Base-by-base conservation (phyloP, 2,113 vertebrate species). In the Caranx melampygus region DNA sequence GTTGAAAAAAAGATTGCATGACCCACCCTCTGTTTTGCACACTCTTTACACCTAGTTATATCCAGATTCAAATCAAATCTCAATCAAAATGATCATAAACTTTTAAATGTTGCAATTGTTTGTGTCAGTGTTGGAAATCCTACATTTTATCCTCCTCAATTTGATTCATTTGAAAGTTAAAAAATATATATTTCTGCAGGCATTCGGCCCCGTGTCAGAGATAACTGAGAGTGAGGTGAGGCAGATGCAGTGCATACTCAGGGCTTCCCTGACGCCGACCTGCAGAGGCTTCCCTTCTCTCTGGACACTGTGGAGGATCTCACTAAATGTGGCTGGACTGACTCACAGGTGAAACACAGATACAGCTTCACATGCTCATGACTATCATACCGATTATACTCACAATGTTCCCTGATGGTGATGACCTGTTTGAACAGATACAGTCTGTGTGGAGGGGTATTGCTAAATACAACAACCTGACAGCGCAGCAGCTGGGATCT, bases 241-340 rank as follows among this genome's bases (percentile, higher is more conserved):
- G 16, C 75, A 89, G 72, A 40, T 95, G 82, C 89, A 91, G 18
- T 95, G 95, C 55, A 72, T 95, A 70, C 33, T 72, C 92, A 72
- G 75, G 79, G 90, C 31, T 92, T 95, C 87, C 58, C 84, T 4
- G 6, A 60, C 14, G 4, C 78, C 15, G 83, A 94, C 9, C 86
- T 95, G 57, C 31, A 75, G 67, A 79, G 10, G 1, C 78, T 94
- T 18, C 82, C 78, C 58, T 75, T 95, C 37, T 47, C 87, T 33
- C 31, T 93, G 77, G 90, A 93, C 51, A 61, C 55, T 6, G 42
- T 95, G 52, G 88, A 91, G 13, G 44, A 77, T 5, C 84, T 94
- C 11, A 60, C 75, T 2, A 9, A n/a, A n/a, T 95, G 95, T 79
- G 71, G 60, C 58, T 95, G 94, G 92, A 88, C 34, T 1, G 64